Conservation (phyloP, 2,888 invertebrate species). For the Tyria jacobaeae region DNA sequence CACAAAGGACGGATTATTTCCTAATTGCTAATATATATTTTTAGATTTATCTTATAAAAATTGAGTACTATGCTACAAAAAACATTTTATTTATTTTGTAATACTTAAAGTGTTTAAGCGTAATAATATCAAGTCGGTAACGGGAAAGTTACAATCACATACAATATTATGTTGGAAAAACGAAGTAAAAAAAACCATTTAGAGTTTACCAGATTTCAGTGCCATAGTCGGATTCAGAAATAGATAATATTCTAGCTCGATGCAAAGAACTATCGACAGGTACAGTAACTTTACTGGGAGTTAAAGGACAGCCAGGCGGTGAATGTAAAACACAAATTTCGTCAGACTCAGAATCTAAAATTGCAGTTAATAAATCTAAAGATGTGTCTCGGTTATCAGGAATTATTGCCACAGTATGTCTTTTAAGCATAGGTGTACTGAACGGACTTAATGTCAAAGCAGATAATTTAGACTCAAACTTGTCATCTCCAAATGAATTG, state of each 20-base stretch:
- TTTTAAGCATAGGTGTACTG: conserved; percentile 74
- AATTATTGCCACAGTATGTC: conserved; percentile 75
- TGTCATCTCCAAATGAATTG: conserved; percentile 61
- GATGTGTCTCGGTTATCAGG: conserved; percentile 75
- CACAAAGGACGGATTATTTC: conserved; percentile 66
- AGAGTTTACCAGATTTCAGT: conserved; percentile 91
- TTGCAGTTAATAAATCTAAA: conserved; percentile 78
- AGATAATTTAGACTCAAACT: conserved; percentile 76
- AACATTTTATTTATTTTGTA: conserved; percentile 20
- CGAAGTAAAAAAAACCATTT: background rate
- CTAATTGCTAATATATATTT: conserved; percentile 21
- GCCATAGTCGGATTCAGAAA: conserved; percentile 87
- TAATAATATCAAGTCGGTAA: conserved; percentile 42
- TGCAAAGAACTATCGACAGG: conserved; percentile 88
- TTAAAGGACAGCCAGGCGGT: conserved; percentile 79
- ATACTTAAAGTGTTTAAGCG: conserved; percentile 39
- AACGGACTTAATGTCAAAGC: conserved; percentile 80
- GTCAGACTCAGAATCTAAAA: conserved; percentile 82
- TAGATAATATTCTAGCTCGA: conserved; percentile 88
- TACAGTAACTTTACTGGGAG: conserved; percentile 88
- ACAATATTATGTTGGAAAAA: conserved; percentile 8
- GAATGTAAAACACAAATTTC: conserved; percentile 75
- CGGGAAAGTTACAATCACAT: conserved; percentile 12
- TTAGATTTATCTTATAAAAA: conserved; percentile 12
- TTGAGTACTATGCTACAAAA: conserved; percentile 13